phyloP scores from a whole-genome alignment of 1,140 invertebrate species.

The Nebria ingens region DNA sequence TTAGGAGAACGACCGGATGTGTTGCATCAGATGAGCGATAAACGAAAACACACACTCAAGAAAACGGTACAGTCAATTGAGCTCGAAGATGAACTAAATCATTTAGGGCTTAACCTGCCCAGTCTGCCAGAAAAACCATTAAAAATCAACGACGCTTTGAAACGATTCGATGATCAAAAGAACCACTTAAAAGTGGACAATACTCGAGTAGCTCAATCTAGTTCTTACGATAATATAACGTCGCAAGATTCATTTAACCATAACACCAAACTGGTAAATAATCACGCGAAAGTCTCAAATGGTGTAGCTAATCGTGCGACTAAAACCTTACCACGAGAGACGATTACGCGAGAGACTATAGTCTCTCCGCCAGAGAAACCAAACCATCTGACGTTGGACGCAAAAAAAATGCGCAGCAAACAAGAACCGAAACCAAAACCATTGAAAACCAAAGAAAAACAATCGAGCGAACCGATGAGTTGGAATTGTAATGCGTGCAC shows the following conservation, averaged over 20 bases:
- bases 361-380: slow-evolving; percentile 25
- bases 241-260: slow-evolving; percentile 11
- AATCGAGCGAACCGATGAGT: slow-evolving; percentile 16
- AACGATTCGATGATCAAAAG: slow-evolving; percentile 38
- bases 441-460: slow-evolving; percentile 23
- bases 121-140: slow-evolving; percentile 39
- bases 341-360: slow-evolving; percentile 16
- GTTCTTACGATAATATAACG: slow-evolving; percentile 26
- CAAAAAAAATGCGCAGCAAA: slow-evolving; percentile 27
- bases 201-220: slow-evolving; percentile 18
- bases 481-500: slow-evolving; percentile 67
- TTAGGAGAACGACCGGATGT: slow-evolving; percentile 50
- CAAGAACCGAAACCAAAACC: slow-evolving; percentile 22
- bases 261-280: not conserved
- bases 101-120: slow-evolving; percentile 34
- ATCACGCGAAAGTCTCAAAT: not conserved
- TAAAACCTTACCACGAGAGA: slow-evolving; percentile 21
- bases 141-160: slow-evolving; percentile 42
- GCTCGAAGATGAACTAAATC: slow-evolving; percentile 41
- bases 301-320: not conserved
- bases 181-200: slow-evolving; percentile 19
- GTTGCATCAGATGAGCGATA: slow-evolving; percentile 37
- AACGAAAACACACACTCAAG: slow-evolving; percentile 25
- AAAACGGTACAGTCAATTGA: slow-evolving; percentile 39
- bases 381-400: slow-evolving; percentile 34